Evolutionary conservation across 2,113 vertebrate genomes (phyloP), one percentile per base, ranked within the genome.

Genomic region (Reinhardtius hippoglossoides): DNA sequence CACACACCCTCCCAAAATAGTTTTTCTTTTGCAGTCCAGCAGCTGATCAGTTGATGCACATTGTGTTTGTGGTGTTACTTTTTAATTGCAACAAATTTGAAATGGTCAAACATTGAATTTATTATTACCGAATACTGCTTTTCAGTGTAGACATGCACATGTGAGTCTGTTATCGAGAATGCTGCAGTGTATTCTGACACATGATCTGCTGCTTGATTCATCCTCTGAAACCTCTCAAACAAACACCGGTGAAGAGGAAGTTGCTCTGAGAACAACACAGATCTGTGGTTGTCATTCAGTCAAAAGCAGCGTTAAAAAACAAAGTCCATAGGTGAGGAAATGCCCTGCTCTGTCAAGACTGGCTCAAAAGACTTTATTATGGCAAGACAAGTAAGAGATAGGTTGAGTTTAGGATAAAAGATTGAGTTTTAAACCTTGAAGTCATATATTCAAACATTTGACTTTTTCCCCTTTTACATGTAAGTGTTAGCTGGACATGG

Each of bases 201-300:
- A 57, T 55, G 9, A 69, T 27, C 27, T 27, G 27, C 27, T 27
- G 27, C 27, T 27, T 27, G 27, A 27, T 27, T 27, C 27, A 27
- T 27, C n/a, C n/a, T 27, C 5, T 27, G 27, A 27, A 27, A 8
- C 13, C 54, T n/a, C 20, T 44, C 61, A 24, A 21, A 65, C 18
- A 48, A 60, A 54, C 50, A 54, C 50, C 52, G 50, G 6, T 46
- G 61, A 26, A 66, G 59, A 76, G 40, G 76, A 74, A 46, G 31
- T 35, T 18, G 10, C 46, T 78, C 18, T n/a, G 52, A 58, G 50
- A 58, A 50, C 8, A 8, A 55, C 26, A 63, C 23, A 63, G n/a
- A 26, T 79, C 23, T 18, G 24, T 67, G 15, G 37, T 68, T 76
- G 37, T 64, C 52, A 44, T 75, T 63, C 48, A 59, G 23, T 27